Base-by-base conservation (phyloP, 2,888 invertebrate genomes). In the Mimachlamys varia region DNA sequence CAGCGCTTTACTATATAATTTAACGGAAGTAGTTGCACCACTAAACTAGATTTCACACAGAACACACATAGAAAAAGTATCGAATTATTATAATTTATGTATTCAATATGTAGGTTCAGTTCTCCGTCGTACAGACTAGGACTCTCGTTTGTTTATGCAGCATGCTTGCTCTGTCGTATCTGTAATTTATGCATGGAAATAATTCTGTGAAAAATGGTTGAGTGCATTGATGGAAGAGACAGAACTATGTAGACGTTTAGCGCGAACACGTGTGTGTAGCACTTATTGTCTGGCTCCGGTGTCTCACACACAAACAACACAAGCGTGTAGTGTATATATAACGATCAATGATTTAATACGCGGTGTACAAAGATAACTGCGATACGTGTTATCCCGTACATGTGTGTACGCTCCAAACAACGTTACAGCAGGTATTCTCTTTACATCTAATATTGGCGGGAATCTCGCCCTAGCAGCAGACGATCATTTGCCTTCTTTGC, bases 401-500 rank as follows among this genome's bases (percentile, higher is more conserved):
- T 76, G 76, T 76, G 76, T 76, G 76, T 76, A 76, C 33, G 10
- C 33, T 76, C 76, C 76, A 76, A 27, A 76, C 76, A 33, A 33
- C 76, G 0, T 33, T 76, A 76, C 76, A 76, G 76, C 76, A 76
- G 76, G 76, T 76, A 76, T 27, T 76, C 76, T 76, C 27, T 76
- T 76, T 76, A 33, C 76, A 33, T 76, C 76, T 33, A 76, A 76
- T 76, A 33, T 76, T 76, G 33, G 76, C 76, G 76, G 76, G 76
- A 76, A 76, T 27, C 27, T 27, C 33, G 76, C 76, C 27, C 76
- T 76, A 33, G 76, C 33, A 76, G 76, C 76, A 76, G 76, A 76
- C 76, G 76, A 76, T 22, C 76, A 27, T 33, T 76, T 33, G 76
- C 76, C 76, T 76, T 76, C 76, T 76, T 76, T 76, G 76, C 76